Evolutionary conservation across 2,797 vertebrate species (phyloP), one percentile per base, ranked within the genome.

Genomic region (Argyrosomus regius): DNA sequence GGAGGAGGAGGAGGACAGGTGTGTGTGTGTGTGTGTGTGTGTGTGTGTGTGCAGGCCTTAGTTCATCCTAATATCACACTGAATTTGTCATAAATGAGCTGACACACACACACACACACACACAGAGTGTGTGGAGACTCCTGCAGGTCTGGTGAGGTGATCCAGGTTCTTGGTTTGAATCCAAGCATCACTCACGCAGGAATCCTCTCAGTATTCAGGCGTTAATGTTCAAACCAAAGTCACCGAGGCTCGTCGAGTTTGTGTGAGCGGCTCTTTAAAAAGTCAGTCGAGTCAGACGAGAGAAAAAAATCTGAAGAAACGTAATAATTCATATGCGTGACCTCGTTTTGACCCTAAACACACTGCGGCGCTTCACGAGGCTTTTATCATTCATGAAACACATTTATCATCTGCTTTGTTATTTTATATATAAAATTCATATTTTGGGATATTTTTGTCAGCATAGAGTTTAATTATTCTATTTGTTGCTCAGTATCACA

Each of bases 1-100:
- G 35, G 7, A 52, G n/a, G 22, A 24, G 17, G 22, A 26, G 0
- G 43, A 26, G 0, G 53, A 26, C 22, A 41, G 5, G 20, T 45
- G 18, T 43, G 22, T 58, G 26, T 65, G 54, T 68, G 62, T 67
- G 49, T 56, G 20, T 26, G 49, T 61, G 54, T 54, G 49, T 46
- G 54, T 50, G 64, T 61, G 56, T 63, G 58, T 61, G 48, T 8
- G 12, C 5, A 52, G 0, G 18, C 70, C 59, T 48, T 5, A 11
- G 5, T 28, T 75, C 3, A 31, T 3, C 8, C 5, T 22, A 4
- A 54, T 70, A 16, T 43, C 3, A 0, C 31, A 16, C 24, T 48
- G 12, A 28, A 31, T 31, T 31, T 5, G 28, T 31, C 5, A n/a
- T 20, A 0, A 49, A 11, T 26, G 0, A 2, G 28, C 58, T 16